A percentile compares a stretch with the other conserved stretches of the same genome.
Evolutionary conservation across 2,113 vertebrate species (phyloP).

Genomic region (Opisthocomus hoazin): DNA sequence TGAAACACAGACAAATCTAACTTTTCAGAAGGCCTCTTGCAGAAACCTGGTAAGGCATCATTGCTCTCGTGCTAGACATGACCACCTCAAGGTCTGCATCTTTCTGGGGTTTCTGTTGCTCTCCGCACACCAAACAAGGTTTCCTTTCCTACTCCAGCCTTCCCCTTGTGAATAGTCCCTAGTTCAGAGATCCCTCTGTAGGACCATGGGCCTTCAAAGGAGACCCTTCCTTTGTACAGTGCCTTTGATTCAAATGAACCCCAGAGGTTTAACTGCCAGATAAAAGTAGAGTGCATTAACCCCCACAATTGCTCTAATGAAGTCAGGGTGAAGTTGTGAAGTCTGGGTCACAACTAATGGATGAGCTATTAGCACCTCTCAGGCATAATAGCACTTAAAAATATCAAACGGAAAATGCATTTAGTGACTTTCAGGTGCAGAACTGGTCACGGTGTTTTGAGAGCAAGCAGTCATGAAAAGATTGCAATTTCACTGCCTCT

Average conservation of each 20-base stretch:
- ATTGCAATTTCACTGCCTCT: background rate
- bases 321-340: constrained; percentile 48
- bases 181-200: constrained; percentile 13
- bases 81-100: background rate
- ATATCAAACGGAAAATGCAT: constrained; percentile 39
- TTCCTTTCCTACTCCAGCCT: background rate
- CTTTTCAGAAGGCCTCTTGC: background rate
- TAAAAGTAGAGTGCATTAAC: constrained; percentile 54
- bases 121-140: background rate
- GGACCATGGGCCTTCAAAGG: constrained; percentile 14
- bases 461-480: background rate
- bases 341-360: constrained; percentile 55
- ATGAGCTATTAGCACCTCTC: constrained; percentile 52
- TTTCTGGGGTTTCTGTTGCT: background rate
- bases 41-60: background rate
- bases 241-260: constrained; percentile 33
- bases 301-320: constrained; percentile 51
- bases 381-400: constrained; percentile 37
- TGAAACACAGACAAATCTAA: background rate
- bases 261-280: constrained; percentile 20
- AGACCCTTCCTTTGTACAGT: constrained; percentile 4
- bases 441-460: background rate
- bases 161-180: background rate
- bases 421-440: constrained; percentile 48
- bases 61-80: background rate